Conservation (phyloP, 2,888 invertebrate species). For the Tenthredo livida region DNA sequence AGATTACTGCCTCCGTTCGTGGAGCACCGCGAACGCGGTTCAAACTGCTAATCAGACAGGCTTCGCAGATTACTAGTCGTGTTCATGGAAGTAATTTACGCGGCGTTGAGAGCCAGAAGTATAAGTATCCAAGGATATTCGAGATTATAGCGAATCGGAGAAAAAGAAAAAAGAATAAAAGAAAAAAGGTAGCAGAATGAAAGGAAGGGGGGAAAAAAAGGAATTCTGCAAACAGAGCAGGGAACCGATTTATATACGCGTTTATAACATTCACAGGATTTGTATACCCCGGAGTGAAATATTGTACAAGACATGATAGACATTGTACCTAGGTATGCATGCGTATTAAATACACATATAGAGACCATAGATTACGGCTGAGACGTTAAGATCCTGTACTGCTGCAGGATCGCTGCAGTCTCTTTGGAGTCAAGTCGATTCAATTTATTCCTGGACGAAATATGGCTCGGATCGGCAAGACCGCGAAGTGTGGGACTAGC, state of each 20-base stretch:
- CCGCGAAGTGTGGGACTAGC: slow-evolving; percentile 31
- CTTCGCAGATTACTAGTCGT: slow-evolving; percentile 21
- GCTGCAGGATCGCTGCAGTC: background rate
- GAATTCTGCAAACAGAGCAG: background rate
- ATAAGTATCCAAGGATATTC: background rate
- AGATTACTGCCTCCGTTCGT: slow-evolving; percentile 25
- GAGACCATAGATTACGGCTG: background rate
- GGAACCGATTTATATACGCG: background rate
- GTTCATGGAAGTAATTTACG: slow-evolving; percentile 45
- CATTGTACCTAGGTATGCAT: background rate
- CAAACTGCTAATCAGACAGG: slow-evolving; percentile 43
- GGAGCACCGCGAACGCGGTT: slow-evolving; percentile 10
- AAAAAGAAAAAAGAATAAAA: background rate
- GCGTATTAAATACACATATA: slow-evolving; percentile 15
- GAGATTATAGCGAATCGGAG: background rate
- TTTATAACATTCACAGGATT: background rate
- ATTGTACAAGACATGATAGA: slow-evolving; percentile 5
- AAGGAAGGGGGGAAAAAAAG: background rate
- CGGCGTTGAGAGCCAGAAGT: background rate
- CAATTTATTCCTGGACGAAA: slow-evolving; percentile 19
- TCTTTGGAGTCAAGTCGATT: slow-evolving; percentile 9
- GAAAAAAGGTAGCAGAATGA: background rate
- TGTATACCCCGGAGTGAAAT: background rate
- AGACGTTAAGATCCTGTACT: slow-evolving; percentile 22
- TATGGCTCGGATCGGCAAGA: slow-evolving; percentile 33